Evolutionary conservation across 2,888 invertebrate genomes (phyloP), one percentile per base, ranked within the genome.

Genomic region (Andrena camellia): DNA sequence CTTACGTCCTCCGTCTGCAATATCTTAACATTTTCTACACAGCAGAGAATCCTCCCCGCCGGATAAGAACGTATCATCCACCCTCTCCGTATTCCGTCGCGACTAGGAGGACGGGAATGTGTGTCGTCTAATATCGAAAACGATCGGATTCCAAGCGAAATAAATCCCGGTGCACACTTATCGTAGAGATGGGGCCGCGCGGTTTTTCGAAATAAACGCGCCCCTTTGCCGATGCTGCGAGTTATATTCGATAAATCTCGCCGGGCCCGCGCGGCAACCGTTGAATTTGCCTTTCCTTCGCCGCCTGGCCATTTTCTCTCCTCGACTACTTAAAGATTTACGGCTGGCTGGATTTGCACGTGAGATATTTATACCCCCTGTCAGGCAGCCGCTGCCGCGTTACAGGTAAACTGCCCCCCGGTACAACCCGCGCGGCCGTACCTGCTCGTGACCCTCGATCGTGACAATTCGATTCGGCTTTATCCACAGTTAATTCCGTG

Each of bases 241-340:
- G 73, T 84, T 82, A 82, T 82, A 74, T 73, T 73, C 85, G 78
- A 88, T 88, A 86, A 88, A 88, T 88, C 86, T 76, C 23, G 60
- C 7, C 13, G n/a, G 52, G 52, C 7, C 42, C 26, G 2, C 50
- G 67, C 33, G 63, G 54, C 20, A 29, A 54, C 80, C 42, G 78
- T 86, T 78, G 79, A 81, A 76, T 81, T 81, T 48, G 68, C 78
- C 77, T 81, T 86, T 81, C 75, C 85, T 85, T 71, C 59, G 52
- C 48, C 26, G 29, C 23, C 70, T 48, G 69, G 69, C 60, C 82
- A 64, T 79, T 82, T 81, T 79, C 78, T 59, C 67, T 59, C 75
- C 66, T 64, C 64, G 78, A 66, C 79, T 72, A 78, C 86, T 87
- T 83, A 83, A 84, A 83, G 88, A 90, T 89, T 89, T 89, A 89